phyloP scores from a whole-genome alignment of 2,113 vertebrate species.

The Heloderma charlesbogerti region DNA sequence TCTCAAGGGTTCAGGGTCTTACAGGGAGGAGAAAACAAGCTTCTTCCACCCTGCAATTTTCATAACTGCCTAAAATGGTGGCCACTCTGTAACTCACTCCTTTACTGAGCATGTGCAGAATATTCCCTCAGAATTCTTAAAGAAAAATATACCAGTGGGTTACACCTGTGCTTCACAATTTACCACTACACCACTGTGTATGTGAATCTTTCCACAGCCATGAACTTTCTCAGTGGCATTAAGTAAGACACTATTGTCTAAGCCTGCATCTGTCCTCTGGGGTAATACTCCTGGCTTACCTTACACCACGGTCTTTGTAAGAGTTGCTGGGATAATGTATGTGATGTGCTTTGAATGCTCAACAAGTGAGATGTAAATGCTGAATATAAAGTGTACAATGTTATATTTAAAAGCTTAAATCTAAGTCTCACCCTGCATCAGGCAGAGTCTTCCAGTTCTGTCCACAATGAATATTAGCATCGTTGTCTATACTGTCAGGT shows the following conservation, averaged over 20 bases:
- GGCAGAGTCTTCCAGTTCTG: background rate
- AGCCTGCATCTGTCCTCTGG: background rate
- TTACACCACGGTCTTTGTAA: background rate
- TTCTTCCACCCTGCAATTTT: too few species aligned
- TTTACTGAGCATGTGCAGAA: too few species aligned
- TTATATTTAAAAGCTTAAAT: background rate
- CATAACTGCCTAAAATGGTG: too few species aligned
- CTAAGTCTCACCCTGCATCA: background rate
- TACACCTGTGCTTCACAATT: too few species aligned
- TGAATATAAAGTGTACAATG: background rate
- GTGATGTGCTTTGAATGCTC: background rate
- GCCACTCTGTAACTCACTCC: too few species aligned
- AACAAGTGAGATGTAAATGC: background rate
- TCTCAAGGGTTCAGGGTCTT: too few species aligned
- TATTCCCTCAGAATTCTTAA: too few species aligned
- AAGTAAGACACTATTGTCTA: background rate
- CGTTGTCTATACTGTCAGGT: background rate
- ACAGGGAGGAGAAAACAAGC: too few species aligned
- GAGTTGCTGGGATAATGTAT: background rate
- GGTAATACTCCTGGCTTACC: background rate
- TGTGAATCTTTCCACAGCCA: background rate
- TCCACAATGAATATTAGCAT: background rate
- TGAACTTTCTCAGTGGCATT: background rate
- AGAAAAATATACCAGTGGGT: too few species aligned
- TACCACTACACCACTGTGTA: too few species aligned